These are phyloP conservation scores for Eospalax fontanierii DNA, from an alignment of 2,797 vertebrate genomes.

Conservation along the genomic window DNA sequence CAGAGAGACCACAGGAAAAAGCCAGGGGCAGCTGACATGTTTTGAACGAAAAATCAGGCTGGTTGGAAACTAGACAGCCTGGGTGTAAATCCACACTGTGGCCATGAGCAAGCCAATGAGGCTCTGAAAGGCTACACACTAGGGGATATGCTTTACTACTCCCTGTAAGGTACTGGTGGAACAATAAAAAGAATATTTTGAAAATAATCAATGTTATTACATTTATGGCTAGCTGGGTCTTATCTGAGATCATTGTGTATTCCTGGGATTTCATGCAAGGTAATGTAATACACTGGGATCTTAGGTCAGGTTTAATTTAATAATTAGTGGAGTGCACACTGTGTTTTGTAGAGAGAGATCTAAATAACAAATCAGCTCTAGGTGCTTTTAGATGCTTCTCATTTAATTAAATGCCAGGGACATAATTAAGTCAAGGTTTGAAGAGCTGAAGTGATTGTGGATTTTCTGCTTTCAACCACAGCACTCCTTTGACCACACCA, in stretches of 20 bases:
- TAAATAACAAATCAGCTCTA: background rate
- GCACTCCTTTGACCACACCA: background rate
- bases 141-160: background rate
- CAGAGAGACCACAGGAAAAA: background rate
- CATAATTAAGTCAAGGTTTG: background rate
- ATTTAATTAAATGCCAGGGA: background rate
- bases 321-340: background rate
- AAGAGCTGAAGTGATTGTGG: background rate
- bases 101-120: background rate
- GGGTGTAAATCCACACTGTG: background rate
- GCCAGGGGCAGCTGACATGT: background rate
- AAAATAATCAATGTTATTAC: background rate
- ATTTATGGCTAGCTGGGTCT: constrained; percentile 3
- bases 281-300: background rate
- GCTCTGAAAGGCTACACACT: background rate
- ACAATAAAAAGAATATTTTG: background rate
- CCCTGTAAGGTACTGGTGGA: background rate
- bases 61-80: background rate
- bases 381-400: background rate
- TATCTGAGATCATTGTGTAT: constrained; percentile 15
- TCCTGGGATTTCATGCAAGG: constrained; percentile 31
- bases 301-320: constrained; percentile 50
- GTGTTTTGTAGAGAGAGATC: background rate
- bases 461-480: background rate
- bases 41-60: background rate